Percentiles rank a stretch among this genome's conserved stretches.
Evolutionary conservation across 2,888 invertebrate species (phyloP).

Genomic region (Terebella lapidaria): DNA sequence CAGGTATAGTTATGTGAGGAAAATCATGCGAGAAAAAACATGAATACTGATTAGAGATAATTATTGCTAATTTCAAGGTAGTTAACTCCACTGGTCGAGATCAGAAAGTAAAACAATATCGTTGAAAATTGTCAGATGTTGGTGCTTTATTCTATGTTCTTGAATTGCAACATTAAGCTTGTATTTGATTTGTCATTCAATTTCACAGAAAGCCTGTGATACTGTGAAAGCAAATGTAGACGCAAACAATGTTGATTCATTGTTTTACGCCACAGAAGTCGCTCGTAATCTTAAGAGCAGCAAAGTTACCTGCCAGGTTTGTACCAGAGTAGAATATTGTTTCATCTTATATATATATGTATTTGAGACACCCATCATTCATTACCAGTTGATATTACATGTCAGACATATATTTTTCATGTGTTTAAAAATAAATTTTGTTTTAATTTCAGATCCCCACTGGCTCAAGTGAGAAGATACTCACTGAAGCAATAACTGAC

Average conservation of each 20-base stretch:
- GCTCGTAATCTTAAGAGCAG: constrained; percentile 44
- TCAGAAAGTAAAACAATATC: neutral
- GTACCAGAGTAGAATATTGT: too few species aligned
- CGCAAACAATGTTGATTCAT: constrained; percentile 53
- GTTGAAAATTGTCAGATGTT: neutral
- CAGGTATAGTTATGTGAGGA: constrained; percentile 2
- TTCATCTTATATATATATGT: too few species aligned
- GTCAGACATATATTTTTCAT: too few species aligned
- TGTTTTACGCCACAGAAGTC: constrained; percentile 65
- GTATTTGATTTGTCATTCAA: neutral
- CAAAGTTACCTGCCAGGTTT: constrained; percentile 18
- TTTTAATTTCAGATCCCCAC: too few species aligned
- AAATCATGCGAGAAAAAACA: too few species aligned
- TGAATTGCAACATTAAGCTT: neutral
- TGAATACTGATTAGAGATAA: neutral
- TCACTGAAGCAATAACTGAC: constrained; percentile 63
- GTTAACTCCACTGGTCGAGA: too few species aligned
- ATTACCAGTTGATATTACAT: too few species aligned
- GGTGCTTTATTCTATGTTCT: neutral
- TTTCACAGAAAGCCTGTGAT: constrained; percentile 53
- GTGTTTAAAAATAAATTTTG: too few species aligned
- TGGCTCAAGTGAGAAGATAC: constrained; percentile 54
- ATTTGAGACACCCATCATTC: too few species aligned
- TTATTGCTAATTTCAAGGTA: neutral
- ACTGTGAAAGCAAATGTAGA: constrained; percentile 53